Evolutionary conservation across 2,888 invertebrate species (phyloP), one percentile per base, ranked within the genome.

Genomic region (Hypselothyrea guttata): DNA sequence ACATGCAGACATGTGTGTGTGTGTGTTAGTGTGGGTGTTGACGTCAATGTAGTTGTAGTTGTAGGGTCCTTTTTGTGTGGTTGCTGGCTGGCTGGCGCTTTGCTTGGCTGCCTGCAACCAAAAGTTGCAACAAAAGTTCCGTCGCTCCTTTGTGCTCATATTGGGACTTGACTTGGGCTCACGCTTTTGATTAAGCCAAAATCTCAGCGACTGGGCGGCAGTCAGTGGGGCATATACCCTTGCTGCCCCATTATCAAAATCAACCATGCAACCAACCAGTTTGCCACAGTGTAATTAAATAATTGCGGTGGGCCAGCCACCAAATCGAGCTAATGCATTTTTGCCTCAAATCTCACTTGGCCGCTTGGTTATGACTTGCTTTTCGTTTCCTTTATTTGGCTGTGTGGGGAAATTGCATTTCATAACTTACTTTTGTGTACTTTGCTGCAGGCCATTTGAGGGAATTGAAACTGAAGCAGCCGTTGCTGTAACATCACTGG

Each of bases 311-410:
- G 63, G 69, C 75, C 69, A 40, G 64, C 76, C 54, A 77, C 72
- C 68, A 73, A 79, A 77, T 79, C 69, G 69, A 71, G 71, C 75
- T 75, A 82, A 79, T 82, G 75, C 73, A 79, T 77, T 77, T 73
- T 77, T 73, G 64, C 68, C 56, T 59, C 69, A 56, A 71, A 49
- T 62, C 71, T 67, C 57, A 61, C 60, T 74, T 56, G 57, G 61
- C 45, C 57, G 4, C 7, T 46, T 41, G 33, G 61, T 71, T 71
- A 71, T 67, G 66, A 57, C 63, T 71, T 70, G 58, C 55, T 56
- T 52, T 38, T 62, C 58, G 48, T 57, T 53, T 52, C 55, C 58
- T 68, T 62, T 68, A 59, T 71, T 78, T 69, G 71, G 72, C 67
- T 27, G 37, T 56, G 65, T 65, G 70, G 22, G 22, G 37, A 70